A percentile compares a stretch with the other conserved stretches of the same genome.
These are phyloP conservation scores for Anolis apletophallus DNA, from an alignment of 2,797 vertebrate genomes.

Conservation along the genomic window DNA sequence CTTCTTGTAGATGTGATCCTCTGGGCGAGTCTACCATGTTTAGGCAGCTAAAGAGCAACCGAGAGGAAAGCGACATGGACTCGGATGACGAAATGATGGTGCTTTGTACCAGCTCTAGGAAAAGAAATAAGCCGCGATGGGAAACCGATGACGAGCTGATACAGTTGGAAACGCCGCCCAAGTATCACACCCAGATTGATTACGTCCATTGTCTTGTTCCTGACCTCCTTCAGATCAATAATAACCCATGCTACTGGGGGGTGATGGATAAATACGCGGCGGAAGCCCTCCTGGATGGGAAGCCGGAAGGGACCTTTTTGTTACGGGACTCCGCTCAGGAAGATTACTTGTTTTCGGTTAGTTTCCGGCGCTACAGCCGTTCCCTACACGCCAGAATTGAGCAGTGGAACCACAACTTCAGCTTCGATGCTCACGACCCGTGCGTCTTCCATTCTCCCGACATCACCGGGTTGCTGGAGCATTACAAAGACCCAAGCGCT, in stretches of 20 bases:
- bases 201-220: constrained; percentile 94
- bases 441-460: constrained; percentile 95
- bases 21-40: constrained; percentile 63
- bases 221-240: constrained; percentile 96
- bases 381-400: constrained; percentile 96
- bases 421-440: constrained; percentile 95
- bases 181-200: constrained; percentile 85
- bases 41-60: constrained; percentile 60
- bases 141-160: constrained; percentile 81
- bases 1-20: constrained; percentile 58
- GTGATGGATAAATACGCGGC: constrained; percentile 95
- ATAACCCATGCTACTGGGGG: constrained; percentile 96
- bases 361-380: constrained; percentile 95
- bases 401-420: constrained; percentile 95
- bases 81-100: constrained; percentile 81
- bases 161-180: constrained; percentile 80
- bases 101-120: constrained; percentile 81
- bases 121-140: constrained; percentile 83
- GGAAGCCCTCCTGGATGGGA: constrained; percentile 93
- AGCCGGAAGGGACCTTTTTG: constrained; percentile 95
- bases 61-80: constrained; percentile 81
- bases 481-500: constrained; percentile 93
- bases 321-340: constrained; percentile 95
- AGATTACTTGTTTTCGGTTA: constrained; percentile 96
- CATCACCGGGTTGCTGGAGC: constrained; percentile 91